phyloP scores from a whole-genome alignment of 2,888 invertebrate species.

The Psylliodes chrysocephalus region DNA sequence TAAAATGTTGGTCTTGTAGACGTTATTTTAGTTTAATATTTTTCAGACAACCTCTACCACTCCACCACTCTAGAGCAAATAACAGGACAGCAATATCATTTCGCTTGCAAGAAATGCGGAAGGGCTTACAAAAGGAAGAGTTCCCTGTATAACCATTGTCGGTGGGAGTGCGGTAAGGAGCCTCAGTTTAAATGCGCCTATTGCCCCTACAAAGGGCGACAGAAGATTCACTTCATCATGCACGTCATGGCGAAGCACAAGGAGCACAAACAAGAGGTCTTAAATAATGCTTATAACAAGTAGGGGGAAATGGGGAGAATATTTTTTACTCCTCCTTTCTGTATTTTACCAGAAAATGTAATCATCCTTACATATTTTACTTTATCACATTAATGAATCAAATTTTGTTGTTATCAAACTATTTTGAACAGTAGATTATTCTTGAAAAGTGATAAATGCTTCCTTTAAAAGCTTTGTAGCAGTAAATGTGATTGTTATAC shows the following conservation, averaged over 20 bases:
- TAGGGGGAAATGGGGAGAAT: slow-evolving; percentile 7
- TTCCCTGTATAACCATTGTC: slow-evolving; percentile 52
- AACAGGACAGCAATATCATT: slow-evolving; percentile 41
- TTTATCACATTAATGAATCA: no score
- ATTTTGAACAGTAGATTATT: no score
- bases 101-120: slow-evolving; percentile 51
- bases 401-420: no score
- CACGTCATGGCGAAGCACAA: slow-evolving; percentile 61
- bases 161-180: slow-evolving; percentile 54
- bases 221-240: slow-evolving; percentile 61
- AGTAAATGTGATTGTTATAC: no score
- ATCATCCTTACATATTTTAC: no score
- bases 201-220: slow-evolving; percentile 59
- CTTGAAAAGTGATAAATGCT: no score
- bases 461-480: no score
- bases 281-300: slow-evolving; percentile 49
- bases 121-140: slow-evolving; percentile 52
- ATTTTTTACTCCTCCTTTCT: no score
- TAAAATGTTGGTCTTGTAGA: background rate
- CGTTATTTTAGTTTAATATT: slow-evolving; percentile 7
- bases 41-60: slow-evolving; percentile 17
- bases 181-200: slow-evolving; percentile 52
- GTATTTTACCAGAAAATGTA: no score
- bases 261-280: slow-evolving; percentile 58
- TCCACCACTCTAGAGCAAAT: slow-evolving; percentile 40